Evolutionary conservation across 1,140 invertebrate genomes (phyloP), one percentile per base, ranked within the genome.

Genomic region (Zophobas atratus): DNA sequence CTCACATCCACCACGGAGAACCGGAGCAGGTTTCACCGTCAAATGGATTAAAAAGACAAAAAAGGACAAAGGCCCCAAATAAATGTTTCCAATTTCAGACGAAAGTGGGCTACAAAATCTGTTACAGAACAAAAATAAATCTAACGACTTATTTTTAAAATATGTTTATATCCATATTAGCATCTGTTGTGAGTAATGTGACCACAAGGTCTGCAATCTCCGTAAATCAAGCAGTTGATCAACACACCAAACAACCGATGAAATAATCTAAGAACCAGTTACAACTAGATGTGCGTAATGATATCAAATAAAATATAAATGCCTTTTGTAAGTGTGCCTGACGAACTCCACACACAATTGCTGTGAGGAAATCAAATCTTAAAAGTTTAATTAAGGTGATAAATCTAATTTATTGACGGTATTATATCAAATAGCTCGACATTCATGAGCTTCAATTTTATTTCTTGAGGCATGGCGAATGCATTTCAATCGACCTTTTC

Each of bases 401-500:
- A 67, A 67, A 67, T 67, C 38, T 67, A 63, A 63, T 63, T 63
- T 63, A 63, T 63, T 63, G 57, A 36, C 43, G 41, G 8, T 67
- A 67, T 67, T 43, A 67, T 67, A 67, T 67, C 8, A 67, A 67
- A 67, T 67, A 33, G 35, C 57, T 63, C 57, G 57, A 38, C 57
- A 41, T 67, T 67, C 60, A 67, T 67, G 60, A 67, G 38, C 39
- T 43, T 43, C 60, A 67, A 67, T 67, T 67, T 67, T 41, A 67
- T 67, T 67, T 67, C 60, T 67, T 2, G 1, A 67, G 39, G 60
- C 60, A 67, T 67, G 20, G 60, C 60, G 60, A 67, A 67, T 67
- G 60, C 60, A 67, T 67, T 67, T 67, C 60, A 67, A 67, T 67
- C 60, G 60, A 43, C 39, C 60, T 67, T 67, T 67, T 67, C 57